Conservation (phyloP, 64 coral and sea anemone genomes). For the Exaiptasia diaphana region DNA sequence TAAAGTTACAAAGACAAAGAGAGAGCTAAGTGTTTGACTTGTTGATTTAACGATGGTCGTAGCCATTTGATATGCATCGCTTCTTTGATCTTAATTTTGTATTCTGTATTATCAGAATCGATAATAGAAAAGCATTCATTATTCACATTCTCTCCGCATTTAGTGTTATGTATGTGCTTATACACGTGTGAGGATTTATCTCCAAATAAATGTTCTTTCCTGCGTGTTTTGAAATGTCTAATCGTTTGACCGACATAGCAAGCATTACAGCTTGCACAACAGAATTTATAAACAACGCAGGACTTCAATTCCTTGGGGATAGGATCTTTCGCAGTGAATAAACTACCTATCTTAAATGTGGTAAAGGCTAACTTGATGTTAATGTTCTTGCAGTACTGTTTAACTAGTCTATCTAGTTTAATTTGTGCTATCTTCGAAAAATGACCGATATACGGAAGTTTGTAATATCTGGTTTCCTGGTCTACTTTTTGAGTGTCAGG, state of each 20-base stretch:
- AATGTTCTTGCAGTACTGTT: conserved; percentile 36
- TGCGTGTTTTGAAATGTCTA: conserved; percentile 42
- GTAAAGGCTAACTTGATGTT: conserved; percentile 1
- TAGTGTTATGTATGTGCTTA: conserved; percentile 33
- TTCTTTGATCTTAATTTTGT: conserved; percentile 50
- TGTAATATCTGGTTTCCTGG: neutral
- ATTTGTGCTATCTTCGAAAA: conserved; percentile 15
- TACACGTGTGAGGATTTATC: conserved; percentile 57
- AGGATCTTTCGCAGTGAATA: conserved; percentile 40
- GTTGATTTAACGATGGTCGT: conserved; percentile 37
- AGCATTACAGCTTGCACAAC: conserved; percentile 54
- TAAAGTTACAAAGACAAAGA: conserved; percentile 51
- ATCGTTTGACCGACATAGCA: conserved; percentile 49
- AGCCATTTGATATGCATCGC: conserved; percentile 36
- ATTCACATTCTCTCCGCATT: conserved; percentile 15
- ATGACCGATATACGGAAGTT: conserved; percentile 14
- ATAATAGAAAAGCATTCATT: conserved; percentile 15
- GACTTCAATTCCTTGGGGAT: conserved; percentile 16
- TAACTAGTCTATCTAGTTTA: conserved; percentile 6
- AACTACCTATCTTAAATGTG: conserved; percentile 14
- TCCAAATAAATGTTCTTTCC: conserved; percentile 23
- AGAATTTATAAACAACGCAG: conserved; percentile 50
- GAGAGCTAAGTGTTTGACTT: conserved; percentile 48
- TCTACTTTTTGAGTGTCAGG: neutral
- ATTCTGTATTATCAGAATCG: conserved; percentile 25